These are phyloP conservation scores for Phasia obesa DNA, from an alignment of 2,888 invertebrate genomes.

Conservation along the genomic window DNA sequence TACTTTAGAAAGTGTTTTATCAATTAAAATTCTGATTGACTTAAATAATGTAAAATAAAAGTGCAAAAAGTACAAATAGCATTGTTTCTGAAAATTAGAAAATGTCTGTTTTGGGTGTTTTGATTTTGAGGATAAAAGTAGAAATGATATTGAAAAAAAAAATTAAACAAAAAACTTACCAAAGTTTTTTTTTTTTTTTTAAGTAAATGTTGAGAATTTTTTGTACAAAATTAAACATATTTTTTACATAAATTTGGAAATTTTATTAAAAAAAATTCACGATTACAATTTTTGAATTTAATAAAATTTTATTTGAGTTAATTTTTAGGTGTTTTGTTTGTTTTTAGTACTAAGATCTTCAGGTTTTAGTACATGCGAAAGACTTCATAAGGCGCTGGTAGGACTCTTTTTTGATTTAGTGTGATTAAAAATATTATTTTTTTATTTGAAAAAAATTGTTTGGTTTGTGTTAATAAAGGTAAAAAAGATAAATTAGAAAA, in stretches of 20 bases:
- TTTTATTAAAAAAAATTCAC: constrained; percentile 59
- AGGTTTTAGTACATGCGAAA: constrained; percentile 82
- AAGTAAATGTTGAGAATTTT: constrained; percentile 52
- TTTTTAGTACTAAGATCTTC: constrained; percentile 70
- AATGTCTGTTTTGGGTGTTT: constrained; percentile 33
- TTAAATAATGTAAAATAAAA: constrained; percentile 21
- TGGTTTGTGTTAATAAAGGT: constrained; percentile 47
- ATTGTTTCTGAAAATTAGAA: constrained; percentile 35
- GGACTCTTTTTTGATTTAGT: constrained; percentile 78
- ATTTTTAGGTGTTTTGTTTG: constrained; percentile 65
- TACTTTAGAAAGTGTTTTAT: constrained; percentile 19
- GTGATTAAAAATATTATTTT: constrained; percentile 37
- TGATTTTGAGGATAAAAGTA: constrained; percentile 23
- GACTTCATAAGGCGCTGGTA: constrained; percentile 83
- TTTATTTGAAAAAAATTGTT: constrained; percentile 32
- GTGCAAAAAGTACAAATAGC: constrained; percentile 13
- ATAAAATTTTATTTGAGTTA: constrained; percentile 71
- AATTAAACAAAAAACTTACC: constrained; percentile 60
- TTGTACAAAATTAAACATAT: constrained; percentile 60
- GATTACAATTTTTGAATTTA: constrained; percentile 62
- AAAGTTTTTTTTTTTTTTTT: constrained; percentile 52
- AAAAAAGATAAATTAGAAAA: constrained; percentile 49
- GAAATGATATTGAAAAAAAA: constrained; percentile 36
- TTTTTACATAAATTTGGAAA: constrained; percentile 52
- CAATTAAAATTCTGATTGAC: constrained; percentile 6